Base-by-base conservation (phyloP, 2,797 vertebrate genomes). In the Myripristis jacobus region DNA sequence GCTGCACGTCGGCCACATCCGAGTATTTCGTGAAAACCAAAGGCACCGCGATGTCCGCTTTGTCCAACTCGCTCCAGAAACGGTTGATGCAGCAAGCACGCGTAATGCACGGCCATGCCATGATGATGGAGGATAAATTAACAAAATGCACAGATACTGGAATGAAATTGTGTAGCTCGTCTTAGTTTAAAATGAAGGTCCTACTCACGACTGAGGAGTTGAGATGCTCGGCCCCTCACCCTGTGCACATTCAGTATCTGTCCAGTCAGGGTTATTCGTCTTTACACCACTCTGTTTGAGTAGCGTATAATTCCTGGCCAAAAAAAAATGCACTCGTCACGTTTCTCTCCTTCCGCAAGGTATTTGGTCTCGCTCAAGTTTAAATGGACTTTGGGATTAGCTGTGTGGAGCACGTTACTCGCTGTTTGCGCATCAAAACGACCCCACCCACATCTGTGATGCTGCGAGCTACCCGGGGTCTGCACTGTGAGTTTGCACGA, bases 61-160 rank as follows among this genome's bases (percentile, higher is more conserved):
- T 98, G 88, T 99, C 98, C 79, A 99, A 89, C 90, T 99, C 97
- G 89, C 93, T 97, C 98, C 98, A 99, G 81, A 97, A 98, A 44
- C 98, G 97, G 77, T 97, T 98, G 82, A 99, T 97, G 95, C 98
- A 99, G 95, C 98, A 99, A 22, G 97, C 98, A 83, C 97, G 95
- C 82, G 96, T 98, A 70, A 99, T 97, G 92, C 97, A 99, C 78
- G 98, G 97, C 98, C 98, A 99, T 60, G 98, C 98, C 98, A 99
- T 98, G 75, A n/a, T 76, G 77, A 31, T 12, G 25, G 34, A 1
- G 36, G 15, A 70, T 27, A 34, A 12, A 44, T n/a, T 1, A 29
- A 52, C 13, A 15, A 11, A 72, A 77, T 54, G 51, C 54, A 52
- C 63, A 50, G n/a, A n/a, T 27, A 27, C 43, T 25, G 53, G 15